Evolutionary conservation across 2,797 vertebrate species (phyloP), one percentile per base, ranked within the genome.

Genomic region (Nothura maculosa): DNA sequence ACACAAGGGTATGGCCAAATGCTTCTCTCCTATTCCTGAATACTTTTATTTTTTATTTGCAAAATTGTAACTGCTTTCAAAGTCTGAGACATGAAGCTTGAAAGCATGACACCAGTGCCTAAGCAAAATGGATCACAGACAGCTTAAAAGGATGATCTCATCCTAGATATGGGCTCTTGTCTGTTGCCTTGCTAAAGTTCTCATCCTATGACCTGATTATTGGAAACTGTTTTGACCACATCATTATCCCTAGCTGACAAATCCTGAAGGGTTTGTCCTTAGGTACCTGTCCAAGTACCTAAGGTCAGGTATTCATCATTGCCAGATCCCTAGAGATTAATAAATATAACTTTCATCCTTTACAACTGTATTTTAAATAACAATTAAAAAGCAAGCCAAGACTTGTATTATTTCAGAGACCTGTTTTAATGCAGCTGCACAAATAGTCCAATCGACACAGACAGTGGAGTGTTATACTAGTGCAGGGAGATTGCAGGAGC

Each of bases 11-110:
- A 52, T 70, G 13, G 4, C 6, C 28, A 25, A 74, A 92, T 72
- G 8, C 13, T 36, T 70, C 11, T 91, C 4, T 5, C 21, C 5
- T 69, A 10, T 0, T 0, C 18, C 2, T 0, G 0, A 22, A 6
- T 32, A 55, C 28, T 76, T 83, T 36, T 36, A 27, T 64, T 66
- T 50, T 83, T 62, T 34, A 79, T 16, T 18, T 67, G 34, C 15
- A 52, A 75, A 78, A 78, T 50, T 54, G 9, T 52, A 90, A 42
- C 17, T 5, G 11, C 1, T 30, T 83, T 77, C 17, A 25, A 13
- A 5, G 42, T 22, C 12, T 42, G 54, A 78, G 12, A 45, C 5
- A 42, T 13, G 32, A 9, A 27, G n/a, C 64, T 57, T 79, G 57
- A 69, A 89, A 92, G 27, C 27, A 36, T 42, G 4, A 25, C 45